Conservation (phyloP, 2,888 invertebrate genomes). For the Dynastes hyllus region DNA sequence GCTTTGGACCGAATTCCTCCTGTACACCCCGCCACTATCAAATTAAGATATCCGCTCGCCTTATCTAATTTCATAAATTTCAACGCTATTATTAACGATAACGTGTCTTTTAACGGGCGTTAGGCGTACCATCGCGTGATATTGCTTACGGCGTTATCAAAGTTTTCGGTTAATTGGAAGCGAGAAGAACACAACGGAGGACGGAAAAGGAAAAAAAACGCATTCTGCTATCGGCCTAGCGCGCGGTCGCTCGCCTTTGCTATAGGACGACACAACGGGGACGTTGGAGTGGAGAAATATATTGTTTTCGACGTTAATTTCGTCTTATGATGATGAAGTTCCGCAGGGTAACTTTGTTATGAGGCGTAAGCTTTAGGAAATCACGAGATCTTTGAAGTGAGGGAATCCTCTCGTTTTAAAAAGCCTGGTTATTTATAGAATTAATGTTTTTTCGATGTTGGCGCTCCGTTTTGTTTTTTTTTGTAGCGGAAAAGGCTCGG, state of each 20-base stretch:
- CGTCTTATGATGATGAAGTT: constrained; percentile 24
- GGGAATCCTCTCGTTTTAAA: neutral
- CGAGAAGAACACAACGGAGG: neutral
- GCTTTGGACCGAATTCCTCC: neutral
- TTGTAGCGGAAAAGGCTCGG: too few relatives aligned
- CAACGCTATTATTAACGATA: constrained; percentile 32
- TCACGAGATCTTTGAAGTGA: neutral
- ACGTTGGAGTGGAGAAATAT: constrained; percentile 24
- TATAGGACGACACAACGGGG: neutral
- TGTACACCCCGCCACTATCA: neutral
- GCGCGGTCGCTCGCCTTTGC: constrained; percentile 1
- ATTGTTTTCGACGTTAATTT: constrained; percentile 35
- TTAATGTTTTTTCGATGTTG: constrained; percentile 1
- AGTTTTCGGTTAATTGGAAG: constrained; percentile 41
- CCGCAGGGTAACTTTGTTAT: constrained; percentile 1
- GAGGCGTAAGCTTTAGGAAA: neutral
- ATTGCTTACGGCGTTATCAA: constrained; percentile 26
- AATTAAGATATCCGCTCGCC: constrained; percentile 19
- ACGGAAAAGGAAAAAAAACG: neutral
- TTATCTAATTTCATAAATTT: constrained; percentile 37
- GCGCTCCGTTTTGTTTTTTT: neutral
- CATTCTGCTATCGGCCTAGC: neutral
- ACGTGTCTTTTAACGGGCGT: constrained; percentile 24
- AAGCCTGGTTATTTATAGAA: neutral
- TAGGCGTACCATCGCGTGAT: constrained; percentile 24